phyloP scores from a whole-genome alignment of 1,140 invertebrate genomes.

The Melanaphis sacchari region DNA sequence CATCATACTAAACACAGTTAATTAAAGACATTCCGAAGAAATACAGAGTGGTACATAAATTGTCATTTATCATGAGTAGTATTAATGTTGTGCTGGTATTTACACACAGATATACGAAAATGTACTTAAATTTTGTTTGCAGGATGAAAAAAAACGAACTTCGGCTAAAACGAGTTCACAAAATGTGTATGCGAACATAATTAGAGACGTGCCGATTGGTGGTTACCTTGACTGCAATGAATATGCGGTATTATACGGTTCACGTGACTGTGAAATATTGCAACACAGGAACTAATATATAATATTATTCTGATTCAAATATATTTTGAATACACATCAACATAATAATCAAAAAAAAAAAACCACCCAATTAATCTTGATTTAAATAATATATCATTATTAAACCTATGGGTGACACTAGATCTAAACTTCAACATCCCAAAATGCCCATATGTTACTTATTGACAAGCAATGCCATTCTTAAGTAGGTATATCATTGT shows the following conservation, averaged over 20 bases:
- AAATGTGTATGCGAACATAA: neutral
- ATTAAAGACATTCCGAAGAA: slow-evolving; percentile 34
- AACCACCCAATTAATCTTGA: neutral
- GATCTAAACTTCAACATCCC: neutral
- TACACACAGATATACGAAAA: neutral
- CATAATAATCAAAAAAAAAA: neutral
- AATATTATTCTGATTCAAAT: neutral
- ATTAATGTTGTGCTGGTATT: neutral
- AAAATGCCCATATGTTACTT: neutral
- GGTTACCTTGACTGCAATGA: slow-evolving; percentile 45
- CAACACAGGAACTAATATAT: neutral
- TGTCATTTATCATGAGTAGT: slow-evolving; percentile 22
- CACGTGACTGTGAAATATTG: slow-evolving; percentile 1
- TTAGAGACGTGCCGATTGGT: slow-evolving; percentile 5
- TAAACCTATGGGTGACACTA: neutral
- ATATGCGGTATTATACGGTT: slow-evolving; percentile 1
- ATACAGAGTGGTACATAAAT: slow-evolving; percentile 13
- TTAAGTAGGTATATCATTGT: slow-evolving; percentile 17
- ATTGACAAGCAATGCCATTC: slow-evolving; percentile 4
- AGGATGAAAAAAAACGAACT: neutral
- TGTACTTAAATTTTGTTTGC: neutral
- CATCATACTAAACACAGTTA: slow-evolving; percentile 33
- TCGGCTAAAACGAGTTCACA: slow-evolving; percentile 27
- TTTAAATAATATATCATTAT: neutral
- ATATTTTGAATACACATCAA: neutral